Conservation (phyloP, 2,888 invertebrate species). For the Xestia ashworthii region DNA sequence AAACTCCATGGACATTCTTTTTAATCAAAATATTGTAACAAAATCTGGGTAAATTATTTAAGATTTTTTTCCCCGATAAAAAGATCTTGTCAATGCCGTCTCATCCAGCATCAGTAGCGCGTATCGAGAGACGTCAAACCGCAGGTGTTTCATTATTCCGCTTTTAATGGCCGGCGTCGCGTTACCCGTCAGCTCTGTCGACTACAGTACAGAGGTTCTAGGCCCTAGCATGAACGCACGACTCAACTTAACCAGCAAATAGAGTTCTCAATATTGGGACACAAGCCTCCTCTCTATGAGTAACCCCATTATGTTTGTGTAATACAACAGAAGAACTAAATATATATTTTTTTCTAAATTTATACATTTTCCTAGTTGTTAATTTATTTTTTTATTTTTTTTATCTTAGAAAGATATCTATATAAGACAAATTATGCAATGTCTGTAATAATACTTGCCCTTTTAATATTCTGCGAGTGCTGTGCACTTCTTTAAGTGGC, state of each 20-base stretch:
- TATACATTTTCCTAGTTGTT: too few relatives aligned
- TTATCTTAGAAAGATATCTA: too few relatives aligned
- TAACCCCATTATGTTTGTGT: background rate
- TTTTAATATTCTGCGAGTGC: too few relatives aligned
- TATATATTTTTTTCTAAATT: too few relatives aligned
- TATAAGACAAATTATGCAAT: too few relatives aligned
- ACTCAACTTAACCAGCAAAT: background rate
- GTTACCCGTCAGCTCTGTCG: slow-evolving; percentile 75
- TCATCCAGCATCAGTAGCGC: slow-evolving; percentile 54
- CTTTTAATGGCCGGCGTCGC: slow-evolving; percentile 85
- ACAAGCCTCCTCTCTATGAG: background rate
- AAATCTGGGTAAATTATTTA: too few relatives aligned
- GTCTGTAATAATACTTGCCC: too few relatives aligned
- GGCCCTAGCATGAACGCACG: background rate
- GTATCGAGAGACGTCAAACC: slow-evolving; percentile 78
- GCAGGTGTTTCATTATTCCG: slow-evolving; percentile 90
- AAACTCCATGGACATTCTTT: too few relatives aligned
- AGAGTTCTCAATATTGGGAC: background rate
- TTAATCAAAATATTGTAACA: too few relatives aligned
- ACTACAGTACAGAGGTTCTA: slow-evolving; percentile 7
- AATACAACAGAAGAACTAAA: too few relatives aligned
- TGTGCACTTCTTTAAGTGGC: too few relatives aligned
- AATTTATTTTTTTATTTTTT: too few relatives aligned
- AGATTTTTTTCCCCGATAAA: background rate
- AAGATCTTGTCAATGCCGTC: slow-evolving; percentile 29